Conservation (phyloP, 2,888 invertebrate species). For the Eledona agricola region DNA sequence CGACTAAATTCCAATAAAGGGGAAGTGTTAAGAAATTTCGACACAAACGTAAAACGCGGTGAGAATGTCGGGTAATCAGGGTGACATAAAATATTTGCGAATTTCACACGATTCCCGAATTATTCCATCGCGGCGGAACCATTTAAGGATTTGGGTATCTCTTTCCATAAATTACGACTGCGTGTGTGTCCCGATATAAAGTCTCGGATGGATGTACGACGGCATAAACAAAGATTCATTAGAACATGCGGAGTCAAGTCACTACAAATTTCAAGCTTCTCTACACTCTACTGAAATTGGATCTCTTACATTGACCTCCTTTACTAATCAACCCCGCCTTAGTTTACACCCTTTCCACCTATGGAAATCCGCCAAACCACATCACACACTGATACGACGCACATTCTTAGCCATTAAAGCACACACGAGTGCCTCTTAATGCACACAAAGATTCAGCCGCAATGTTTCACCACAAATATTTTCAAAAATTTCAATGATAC, state of each 20-base stretch:
- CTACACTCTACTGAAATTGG: conserved; percentile 27
- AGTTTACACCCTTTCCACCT: conserved; percentile 23
- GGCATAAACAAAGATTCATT: conserved; percentile 37
- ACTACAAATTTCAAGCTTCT: conserved; percentile 32
- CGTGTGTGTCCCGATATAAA: conserved; percentile 32
- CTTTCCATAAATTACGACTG: conserved; percentile 29
- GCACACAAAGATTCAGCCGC: too few relatives aligned
- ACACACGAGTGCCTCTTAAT: too few relatives aligned
- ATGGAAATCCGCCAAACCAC: conserved; percentile 8
- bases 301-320: conserved; percentile 32
- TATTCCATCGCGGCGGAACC: conserved; percentile 24
- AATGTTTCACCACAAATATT: too few relatives aligned
- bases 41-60: conserved; percentile 34
- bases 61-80: conserved; percentile 33
- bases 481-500: too few relatives aligned
- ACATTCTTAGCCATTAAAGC: too few relatives aligned
- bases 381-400: not conserved
- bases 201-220: conserved; percentile 33
- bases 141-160: conserved; percentile 30
- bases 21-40: conserved; percentile 39
- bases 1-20: conserved; percentile 39
- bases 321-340: conserved; percentile 29
- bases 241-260: conserved; percentile 30
- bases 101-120: conserved; percentile 28
- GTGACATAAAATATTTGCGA: conserved; percentile 30